Percentiles rank a stretch among this genome's conserved stretches.
Conservation (phyloP, 2,888 invertebrate genomes). For the Tipula vernalis region DNA sequence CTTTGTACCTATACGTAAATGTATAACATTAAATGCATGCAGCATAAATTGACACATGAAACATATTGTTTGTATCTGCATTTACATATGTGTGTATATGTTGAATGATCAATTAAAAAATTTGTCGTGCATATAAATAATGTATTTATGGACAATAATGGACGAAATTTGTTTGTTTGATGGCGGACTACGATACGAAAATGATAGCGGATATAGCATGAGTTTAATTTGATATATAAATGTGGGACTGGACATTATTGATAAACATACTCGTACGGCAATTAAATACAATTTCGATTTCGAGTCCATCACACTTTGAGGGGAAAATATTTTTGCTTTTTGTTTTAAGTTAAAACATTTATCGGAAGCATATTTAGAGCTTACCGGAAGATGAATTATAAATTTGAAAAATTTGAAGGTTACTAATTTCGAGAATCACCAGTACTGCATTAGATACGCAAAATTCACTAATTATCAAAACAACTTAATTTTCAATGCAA, state of each 20-base stretch:
- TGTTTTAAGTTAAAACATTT: too few species aligned
- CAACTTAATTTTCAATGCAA: too few species aligned
- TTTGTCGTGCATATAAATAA: neutral
- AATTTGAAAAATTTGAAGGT: too few species aligned
- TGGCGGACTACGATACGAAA: neutral
- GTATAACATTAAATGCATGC: neutral
- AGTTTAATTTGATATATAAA: neutral
- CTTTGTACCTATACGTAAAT: neutral
- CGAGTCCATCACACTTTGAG: too few species aligned
- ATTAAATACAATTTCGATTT: too few species aligned
- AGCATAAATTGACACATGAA: neutral
- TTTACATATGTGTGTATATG: neutral
- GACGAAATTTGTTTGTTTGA: neutral
- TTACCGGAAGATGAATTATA: too few species aligned
- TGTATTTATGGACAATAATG: neutral
- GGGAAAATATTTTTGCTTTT: too few species aligned
- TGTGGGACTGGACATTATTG: neutral
- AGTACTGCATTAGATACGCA: too few species aligned
- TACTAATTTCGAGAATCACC: too few species aligned
- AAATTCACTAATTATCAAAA: too few species aligned
- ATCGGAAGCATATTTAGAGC: too few species aligned
- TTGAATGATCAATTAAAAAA: neutral
- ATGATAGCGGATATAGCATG: neutral
- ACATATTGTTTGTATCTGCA: neutral
- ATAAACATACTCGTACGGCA: neutral